Evolutionary conservation across 2,113 vertebrate species (phyloP).

Genomic region (Eulemur macaco): DNA sequence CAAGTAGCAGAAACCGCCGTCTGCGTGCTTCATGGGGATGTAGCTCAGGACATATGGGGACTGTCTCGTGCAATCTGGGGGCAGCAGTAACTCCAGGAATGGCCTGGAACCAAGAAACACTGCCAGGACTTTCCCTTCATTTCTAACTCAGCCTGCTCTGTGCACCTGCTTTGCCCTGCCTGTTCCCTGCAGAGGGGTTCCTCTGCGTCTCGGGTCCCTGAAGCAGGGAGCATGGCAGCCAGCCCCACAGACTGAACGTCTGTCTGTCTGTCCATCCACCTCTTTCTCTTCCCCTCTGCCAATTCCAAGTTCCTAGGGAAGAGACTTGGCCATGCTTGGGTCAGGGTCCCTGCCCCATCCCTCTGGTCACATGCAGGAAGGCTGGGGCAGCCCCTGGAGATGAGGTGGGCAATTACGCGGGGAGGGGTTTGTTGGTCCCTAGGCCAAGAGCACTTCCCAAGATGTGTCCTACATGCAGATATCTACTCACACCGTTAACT

Average conservation of each 20-base stretch:
- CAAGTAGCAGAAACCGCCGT: background rate
- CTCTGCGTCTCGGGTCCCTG: background rate
- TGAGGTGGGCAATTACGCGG: background rate
- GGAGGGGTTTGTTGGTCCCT: background rate
- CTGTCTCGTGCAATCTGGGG: background rate
- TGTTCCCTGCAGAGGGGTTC: background rate
- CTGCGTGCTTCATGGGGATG: background rate
- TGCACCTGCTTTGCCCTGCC: background rate
- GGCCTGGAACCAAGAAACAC: background rate
- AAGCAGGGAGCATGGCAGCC: background rate
- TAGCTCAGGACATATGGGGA: background rate
- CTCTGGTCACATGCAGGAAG: background rate
- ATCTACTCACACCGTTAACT: background rate
- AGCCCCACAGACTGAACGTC: background rate
- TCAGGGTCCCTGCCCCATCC: background rate
- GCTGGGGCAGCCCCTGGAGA: background rate
- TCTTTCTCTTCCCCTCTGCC: background rate
- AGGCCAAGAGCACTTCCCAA: background rate
- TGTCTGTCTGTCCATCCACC: background rate
- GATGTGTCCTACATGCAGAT: background rate
- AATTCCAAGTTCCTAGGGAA: background rate
- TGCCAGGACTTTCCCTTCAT: background rate
- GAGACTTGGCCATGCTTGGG: background rate
- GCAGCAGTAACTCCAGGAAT: background rate
- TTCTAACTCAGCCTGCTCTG: background rate